Percentiles rank a stretch among this genome's conserved stretches.
Conservation (phyloP, 2,888 invertebrate species). For the Cantharis rufa region DNA sequence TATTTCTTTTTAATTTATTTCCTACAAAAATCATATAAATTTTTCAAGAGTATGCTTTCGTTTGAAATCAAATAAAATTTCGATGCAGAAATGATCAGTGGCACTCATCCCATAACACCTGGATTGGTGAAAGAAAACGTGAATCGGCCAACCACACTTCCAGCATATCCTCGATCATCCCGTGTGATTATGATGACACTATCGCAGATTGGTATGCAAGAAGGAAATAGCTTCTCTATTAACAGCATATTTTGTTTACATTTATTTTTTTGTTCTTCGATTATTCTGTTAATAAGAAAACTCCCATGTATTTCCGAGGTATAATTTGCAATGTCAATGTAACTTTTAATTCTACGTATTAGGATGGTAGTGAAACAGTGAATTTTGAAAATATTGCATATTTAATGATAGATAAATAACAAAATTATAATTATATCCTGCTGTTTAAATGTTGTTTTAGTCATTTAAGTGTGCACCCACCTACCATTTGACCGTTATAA, state of each 20-base stretch:
- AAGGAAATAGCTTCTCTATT: no score
- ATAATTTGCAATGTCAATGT: not conserved
- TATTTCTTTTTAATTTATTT: not conserved
- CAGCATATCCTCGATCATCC: no score
- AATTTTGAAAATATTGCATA: conserved; percentile 10
- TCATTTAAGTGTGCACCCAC: conserved; percentile 16
- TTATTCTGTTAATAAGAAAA: not conserved
- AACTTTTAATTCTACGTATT: not conserved
- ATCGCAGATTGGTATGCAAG: no score
- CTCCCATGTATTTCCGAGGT: not conserved
- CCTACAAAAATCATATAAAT: not conserved
- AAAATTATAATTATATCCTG: conserved; percentile 18
- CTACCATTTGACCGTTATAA: conserved; percentile 17
- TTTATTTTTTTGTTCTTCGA: not conserved
- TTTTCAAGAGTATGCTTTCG: not conserved
- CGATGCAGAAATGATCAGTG: not conserved
- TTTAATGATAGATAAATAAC: conserved; percentile 13
- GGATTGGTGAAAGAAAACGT: no score
- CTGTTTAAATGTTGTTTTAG: conserved; percentile 21
- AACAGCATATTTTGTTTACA: not conserved
- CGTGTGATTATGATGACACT: no score
- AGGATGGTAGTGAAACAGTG: conserved; percentile 10
- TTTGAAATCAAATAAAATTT: not conserved
- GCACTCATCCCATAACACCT: no score
- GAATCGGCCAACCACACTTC: no score